These are phyloP conservation scores for Ancistrus triradiatus DNA, from an alignment of 2,113 vertebrate species.

Conservation along the genomic window DNA sequence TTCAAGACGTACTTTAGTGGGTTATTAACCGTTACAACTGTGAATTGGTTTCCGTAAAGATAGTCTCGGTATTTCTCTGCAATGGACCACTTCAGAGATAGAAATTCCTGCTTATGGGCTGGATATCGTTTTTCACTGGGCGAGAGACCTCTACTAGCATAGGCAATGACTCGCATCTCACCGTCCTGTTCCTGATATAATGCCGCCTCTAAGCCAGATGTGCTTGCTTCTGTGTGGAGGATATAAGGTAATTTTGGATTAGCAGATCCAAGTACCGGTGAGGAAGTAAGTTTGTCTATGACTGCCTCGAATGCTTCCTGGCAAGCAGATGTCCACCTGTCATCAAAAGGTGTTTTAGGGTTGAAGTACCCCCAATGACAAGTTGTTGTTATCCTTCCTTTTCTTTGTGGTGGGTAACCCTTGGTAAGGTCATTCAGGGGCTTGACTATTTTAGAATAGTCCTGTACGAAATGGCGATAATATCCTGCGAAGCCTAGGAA, in stretches of 20 bases:
- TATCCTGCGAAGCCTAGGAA: neutral
- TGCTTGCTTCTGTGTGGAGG: too few species aligned
- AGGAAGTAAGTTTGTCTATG: neutral
- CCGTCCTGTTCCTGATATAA: conserved; percentile 18
- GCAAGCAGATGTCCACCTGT: neutral
- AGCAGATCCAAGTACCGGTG: conserved; percentile 18
- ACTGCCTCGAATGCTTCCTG: neutral
- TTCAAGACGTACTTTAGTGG: too few species aligned
- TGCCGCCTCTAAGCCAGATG: neutral
- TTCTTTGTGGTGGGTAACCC: too few species aligned
- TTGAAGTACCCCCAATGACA: neutral
- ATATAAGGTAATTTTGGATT: neutral
- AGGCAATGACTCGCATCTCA: neutral
- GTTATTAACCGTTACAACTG: too few species aligned
- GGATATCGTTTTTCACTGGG: neutral
- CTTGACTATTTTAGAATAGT: neutral
- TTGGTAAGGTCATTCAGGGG: neutral
- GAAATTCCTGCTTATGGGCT: conserved; percentile 28
- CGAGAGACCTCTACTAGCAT: conserved; percentile 4
- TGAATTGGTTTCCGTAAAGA: neutral
- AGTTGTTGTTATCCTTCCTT: too few species aligned
- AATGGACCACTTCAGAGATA: neutral
- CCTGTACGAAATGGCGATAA: neutral
- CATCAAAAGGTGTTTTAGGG: neutral
- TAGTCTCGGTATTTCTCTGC: neutral